Base-by-base conservation (phyloP, 2,888 invertebrate genomes). In the Tachina fera region DNA sequence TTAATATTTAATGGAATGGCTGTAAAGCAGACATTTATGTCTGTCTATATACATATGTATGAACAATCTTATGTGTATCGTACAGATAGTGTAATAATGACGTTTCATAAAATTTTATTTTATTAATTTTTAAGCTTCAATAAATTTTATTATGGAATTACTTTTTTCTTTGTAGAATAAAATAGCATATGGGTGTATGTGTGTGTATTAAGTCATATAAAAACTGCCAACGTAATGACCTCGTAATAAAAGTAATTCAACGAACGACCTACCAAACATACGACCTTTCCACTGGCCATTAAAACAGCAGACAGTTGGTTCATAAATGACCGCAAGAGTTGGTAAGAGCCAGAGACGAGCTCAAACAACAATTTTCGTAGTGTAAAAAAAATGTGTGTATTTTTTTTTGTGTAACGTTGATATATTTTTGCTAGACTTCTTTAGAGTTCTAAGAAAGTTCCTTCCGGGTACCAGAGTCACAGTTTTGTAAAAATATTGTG, bases 181-280 rank as follows among this genome's bases (percentile, higher is more conserved):
- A 31, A 13, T 16, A 47, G 51, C n/a, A 53, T 58, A 45, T 39
- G 39, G 45, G 68, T 51, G 47, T 41, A 39, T 56, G 6, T 70
- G 56, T 39, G n/a, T 13, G 10, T 41, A 41, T n/a, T 41, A 6
- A 31, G 31, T 31, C 31, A 5, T 56, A 67, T 65, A 68, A 22
- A 75, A 43, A 16, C 51, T 39, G 61, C 68, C 31, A 74, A 81
- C 75, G 70, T 75, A 75, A 86, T 79, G 79, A 83, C 78, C 83
- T 79, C 83, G 85, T 67, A 83, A 79, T 79, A 83, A 76, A 86
- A 79, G 78, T 86, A 75, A 83, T 83, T 75, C 67, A 79, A 56
- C 71, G 75, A 56, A 71, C 78, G 78, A 83, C 78, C 85, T 74
- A 67, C 16, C 80, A 56, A 71, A 14, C 58, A 41, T 49, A 43